phyloP scores from a whole-genome alignment of 1,140 invertebrate species.

The Drosophila neocordata region DNA sequence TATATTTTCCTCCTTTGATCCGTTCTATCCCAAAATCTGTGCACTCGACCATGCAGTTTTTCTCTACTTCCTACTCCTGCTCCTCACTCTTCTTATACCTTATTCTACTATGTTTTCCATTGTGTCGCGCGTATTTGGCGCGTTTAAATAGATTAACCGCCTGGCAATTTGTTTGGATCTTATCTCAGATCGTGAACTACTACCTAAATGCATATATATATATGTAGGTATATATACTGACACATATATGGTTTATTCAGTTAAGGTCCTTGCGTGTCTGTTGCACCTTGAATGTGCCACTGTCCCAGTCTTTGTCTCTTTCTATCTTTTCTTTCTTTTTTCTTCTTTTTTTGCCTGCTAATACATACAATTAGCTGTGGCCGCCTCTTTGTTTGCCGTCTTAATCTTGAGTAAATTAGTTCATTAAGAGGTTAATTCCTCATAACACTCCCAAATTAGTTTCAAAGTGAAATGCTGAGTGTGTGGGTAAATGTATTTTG shows the following conservation, averaged over 20 bases:
- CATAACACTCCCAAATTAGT: slow-evolving; percentile 81
- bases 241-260: slow-evolving; percentile 5
- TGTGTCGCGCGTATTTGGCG: slow-evolving; percentile 80
- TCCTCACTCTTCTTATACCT: slow-evolving; percentile 2
- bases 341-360: slow-evolving; percentile 13
- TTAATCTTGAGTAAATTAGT: slow-evolving; percentile 82
- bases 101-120: slow-evolving; percentile 35
- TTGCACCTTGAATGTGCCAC: slow-evolving; percentile 9
- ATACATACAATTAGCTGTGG: slow-evolving; percentile 61
- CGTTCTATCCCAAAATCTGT: slow-evolving; percentile 79
- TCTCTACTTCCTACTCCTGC: not conserved
- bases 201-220: slow-evolving; percentile 18
- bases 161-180: slow-evolving; percentile 72
- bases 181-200: slow-evolving; percentile 56
- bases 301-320: slow-evolving; percentile 6
- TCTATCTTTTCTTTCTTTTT: slow-evolving; percentile 32
- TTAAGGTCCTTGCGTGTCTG: slow-evolving; percentile 31
- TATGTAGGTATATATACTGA: slow-evolving; percentile 20
- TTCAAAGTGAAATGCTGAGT: not conserved
- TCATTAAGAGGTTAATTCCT: slow-evolving; percentile 83
- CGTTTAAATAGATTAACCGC: slow-evolving; percentile 82
- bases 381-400: slow-evolving; percentile 75
- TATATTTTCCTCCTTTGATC: slow-evolving; percentile 59
- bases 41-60: slow-evolving; percentile 65
- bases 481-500: not conserved